Evolutionary conservation across 2,113 vertebrate species (phyloP).

Genomic region (Actinemys pallida): DNA sequence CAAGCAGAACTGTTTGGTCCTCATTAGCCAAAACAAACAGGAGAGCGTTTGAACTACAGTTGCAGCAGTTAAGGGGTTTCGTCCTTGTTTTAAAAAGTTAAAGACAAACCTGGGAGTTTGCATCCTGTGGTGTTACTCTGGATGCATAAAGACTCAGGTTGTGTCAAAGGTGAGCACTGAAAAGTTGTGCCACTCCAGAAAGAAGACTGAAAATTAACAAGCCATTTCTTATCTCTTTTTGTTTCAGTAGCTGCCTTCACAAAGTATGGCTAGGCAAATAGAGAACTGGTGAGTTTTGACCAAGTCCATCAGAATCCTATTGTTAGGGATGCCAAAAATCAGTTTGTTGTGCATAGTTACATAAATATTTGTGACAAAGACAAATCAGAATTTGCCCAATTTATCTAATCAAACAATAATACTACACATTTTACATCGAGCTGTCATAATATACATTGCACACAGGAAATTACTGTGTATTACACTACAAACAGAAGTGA

Average conservation of each 20-base stretch:
- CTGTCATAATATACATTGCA: neutral
- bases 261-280: neutral
- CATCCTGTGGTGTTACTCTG: neutral
- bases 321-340: neutral
- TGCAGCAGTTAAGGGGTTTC: neutral
- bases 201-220: neutral
- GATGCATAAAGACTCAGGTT: fast-evolving
- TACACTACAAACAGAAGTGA: neutral
- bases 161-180: neutral
- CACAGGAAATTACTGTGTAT: neutral
- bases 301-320: neutral
- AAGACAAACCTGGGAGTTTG: neutral
- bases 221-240: neutral
- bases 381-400: neutral
- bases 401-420: neutral
- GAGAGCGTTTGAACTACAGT: neutral
- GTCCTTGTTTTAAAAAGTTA: neutral
- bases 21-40: constrained; percentile 27
- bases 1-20: neutral
- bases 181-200: fast-evolving
- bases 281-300: neutral
- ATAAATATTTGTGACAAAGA: neutral
- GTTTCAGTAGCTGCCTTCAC: neutral
- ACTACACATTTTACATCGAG: neutral
- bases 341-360: neutral